phyloP scores from a whole-genome alignment of 2,113 vertebrate species.

The Vanacampus margaritifer region DNA sequence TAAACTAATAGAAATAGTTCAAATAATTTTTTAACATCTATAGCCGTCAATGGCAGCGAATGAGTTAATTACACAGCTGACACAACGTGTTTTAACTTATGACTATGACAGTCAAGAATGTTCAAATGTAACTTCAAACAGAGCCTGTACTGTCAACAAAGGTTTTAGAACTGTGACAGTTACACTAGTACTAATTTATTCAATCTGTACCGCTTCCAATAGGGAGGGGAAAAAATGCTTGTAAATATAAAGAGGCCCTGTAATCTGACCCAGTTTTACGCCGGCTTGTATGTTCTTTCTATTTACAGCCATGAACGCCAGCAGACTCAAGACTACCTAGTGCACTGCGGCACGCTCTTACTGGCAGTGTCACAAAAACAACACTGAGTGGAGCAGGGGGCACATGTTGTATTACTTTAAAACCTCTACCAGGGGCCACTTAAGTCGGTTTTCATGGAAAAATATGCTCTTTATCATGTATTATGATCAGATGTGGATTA shows the following conservation, averaged over 20 bases:
- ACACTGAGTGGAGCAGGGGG: not conserved
- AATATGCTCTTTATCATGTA: not conserved
- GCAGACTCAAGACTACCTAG: constrained; percentile 4
- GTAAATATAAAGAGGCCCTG: not conserved
- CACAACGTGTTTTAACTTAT: not conserved
- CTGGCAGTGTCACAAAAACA: not conserved
- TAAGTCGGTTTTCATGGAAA: not conserved
- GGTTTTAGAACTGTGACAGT: not conserved
- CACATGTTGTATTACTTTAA: not conserved
- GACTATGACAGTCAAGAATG: not conserved
- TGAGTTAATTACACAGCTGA: not conserved
- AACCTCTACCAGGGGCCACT: not conserved
- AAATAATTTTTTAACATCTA: too few relatives aligned
- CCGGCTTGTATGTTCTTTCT: constrained; percentile 23
- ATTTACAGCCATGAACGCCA: constrained; percentile 34
- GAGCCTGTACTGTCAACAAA: too few relatives aligned
- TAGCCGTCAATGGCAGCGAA: too few relatives aligned
- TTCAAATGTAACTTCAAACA: not conserved
- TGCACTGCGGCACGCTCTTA: not conserved
- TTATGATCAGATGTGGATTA: not conserved
- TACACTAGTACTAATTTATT: not conserved
- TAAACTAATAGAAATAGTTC: too few relatives aligned
- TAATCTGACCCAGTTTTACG: constrained; percentile 27
- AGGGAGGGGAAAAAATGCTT: not conserved
- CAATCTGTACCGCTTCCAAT: not conserved